Conservation (phyloP, 2,113 vertebrate species). For the Epinephelus lanceolatus region DNA sequence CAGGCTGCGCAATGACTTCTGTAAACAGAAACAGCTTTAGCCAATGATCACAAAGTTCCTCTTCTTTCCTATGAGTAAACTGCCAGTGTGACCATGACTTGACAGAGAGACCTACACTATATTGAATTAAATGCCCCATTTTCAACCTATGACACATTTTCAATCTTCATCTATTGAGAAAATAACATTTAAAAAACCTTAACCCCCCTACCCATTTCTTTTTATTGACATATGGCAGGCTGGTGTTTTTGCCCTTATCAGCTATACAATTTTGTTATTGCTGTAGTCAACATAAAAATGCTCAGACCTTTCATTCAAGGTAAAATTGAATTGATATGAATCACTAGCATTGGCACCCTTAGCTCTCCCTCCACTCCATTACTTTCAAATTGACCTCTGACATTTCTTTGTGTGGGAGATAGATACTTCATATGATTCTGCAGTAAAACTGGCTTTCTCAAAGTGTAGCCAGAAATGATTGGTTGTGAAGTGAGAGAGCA, state of each 20-base stretch:
- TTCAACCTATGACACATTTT: neutral
- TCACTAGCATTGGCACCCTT: constrained; percentile 4
- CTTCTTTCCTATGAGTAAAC: neutral
- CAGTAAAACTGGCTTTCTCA: neutral
- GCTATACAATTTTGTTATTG: neutral
- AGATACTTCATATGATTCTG: constrained; percentile 1
- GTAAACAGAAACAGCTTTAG: neutral
- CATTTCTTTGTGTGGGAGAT: constrained; percentile 10
- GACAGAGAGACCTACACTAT: neutral
- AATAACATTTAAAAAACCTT: neutral
- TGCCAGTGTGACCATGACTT: neutral
- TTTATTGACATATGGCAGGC: neutral
- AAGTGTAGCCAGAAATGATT: constrained; percentile 23
- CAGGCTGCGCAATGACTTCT: neutral
- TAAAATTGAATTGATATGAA: constrained; percentile 34
- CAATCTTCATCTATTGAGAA: neutral
- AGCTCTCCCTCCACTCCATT: constrained; percentile 17
- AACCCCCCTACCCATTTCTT: no score
- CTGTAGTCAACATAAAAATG: neutral
- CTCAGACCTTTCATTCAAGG: constrained; percentile 3
- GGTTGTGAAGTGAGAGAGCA: neutral
- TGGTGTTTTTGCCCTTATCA: neutral
- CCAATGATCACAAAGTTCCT: neutral
- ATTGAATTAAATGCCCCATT: neutral
- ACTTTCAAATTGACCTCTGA: constrained; percentile 40